Conservation (phyloP, 2,888 invertebrate genomes). For the Trypoxylon attenuatum region DNA sequence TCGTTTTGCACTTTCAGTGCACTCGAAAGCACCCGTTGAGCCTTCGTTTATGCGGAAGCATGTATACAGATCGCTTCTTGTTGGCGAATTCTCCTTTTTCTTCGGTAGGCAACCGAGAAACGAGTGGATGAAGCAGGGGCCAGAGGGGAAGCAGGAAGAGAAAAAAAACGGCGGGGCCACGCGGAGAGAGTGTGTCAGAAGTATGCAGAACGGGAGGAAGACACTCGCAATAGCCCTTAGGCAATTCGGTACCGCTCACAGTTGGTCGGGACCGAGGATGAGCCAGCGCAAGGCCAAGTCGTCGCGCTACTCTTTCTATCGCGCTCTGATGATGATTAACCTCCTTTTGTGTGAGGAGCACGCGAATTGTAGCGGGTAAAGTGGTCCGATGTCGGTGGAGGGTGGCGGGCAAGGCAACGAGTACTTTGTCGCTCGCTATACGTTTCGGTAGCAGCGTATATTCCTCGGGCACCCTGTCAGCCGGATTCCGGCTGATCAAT, state of each 20-base stretch:
- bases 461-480: not conserved
- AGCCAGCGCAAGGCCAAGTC: slow-evolving; percentile 33
- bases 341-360: slow-evolving; percentile 34
- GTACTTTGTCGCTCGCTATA: no score
- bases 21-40: slow-evolving; percentile 41
- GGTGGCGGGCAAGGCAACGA: no score
- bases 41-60: slow-evolving; percentile 53
- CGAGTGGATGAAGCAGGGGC: no score
- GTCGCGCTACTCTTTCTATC: slow-evolving; percentile 26
- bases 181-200: no score
- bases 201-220: no score
- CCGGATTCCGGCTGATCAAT: not conserved
- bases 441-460: not conserved
- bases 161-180: no score
- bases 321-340: slow-evolving; percentile 50
- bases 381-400: not conserved
- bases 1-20: slow-evolving; percentile 50
- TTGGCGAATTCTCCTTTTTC: slow-evolving; percentile 40
- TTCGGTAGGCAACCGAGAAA: slow-evolving; percentile 6
- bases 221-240: slow-evolving; percentile 14
- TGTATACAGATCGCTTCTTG: slow-evolving; percentile 26
- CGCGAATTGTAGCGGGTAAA: slow-evolving; percentile 24
- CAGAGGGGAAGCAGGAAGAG: no score
- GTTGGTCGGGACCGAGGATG: slow-evolving; percentile 39
- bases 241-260: slow-evolving; percentile 25